These are phyloP conservation scores for Leptonema lineaticorne DNA, from an alignment of 1,140 invertebrate genomes.

Conservation along the genomic window DNA sequence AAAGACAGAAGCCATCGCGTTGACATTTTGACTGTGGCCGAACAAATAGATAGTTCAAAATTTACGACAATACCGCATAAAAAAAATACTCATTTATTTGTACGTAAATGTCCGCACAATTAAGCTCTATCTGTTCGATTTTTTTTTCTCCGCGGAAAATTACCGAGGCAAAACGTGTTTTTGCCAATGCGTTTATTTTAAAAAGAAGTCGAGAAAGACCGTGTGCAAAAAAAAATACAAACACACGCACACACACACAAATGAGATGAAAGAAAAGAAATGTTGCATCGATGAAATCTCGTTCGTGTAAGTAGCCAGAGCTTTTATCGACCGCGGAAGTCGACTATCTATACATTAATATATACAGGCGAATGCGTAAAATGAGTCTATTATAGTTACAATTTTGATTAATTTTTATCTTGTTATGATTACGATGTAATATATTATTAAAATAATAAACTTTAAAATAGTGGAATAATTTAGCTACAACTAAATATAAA, in stretches of 20 bases:
- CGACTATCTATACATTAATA: slow-evolving; percentile 2
- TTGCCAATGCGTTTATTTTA: too few species aligned
- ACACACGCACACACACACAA: too few species aligned
- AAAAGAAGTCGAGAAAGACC: neutral
- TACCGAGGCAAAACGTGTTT: slow-evolving; percentile 11
- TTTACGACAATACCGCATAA: neutral
- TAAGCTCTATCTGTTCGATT: slow-evolving; percentile 3
- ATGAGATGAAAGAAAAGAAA: neutral
- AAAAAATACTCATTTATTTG: neutral
- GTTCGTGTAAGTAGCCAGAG: slow-evolving; percentile 3
- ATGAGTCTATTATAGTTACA: too few species aligned
- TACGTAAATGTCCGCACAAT: neutral
- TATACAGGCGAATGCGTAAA: neutral
- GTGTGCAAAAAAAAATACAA: neutral
- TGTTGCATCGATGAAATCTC: slow-evolving; percentile 12
- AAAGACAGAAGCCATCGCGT: neutral
- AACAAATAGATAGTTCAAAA: neutral
- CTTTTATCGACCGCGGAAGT: slow-evolving; percentile 13
- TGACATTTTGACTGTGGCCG: neutral
- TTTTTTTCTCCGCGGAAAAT: neutral
- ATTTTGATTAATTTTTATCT: too few species aligned
- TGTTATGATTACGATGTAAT: too few species aligned
- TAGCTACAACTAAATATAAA: too few species aligned
- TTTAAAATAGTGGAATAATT: too few species aligned
- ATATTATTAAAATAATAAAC: too few species aligned